Evolutionary conservation across 2,113 vertebrate species (phyloP), one percentile per base, ranked within the genome.

Genomic region (Grammomys dolichurus): DNA sequence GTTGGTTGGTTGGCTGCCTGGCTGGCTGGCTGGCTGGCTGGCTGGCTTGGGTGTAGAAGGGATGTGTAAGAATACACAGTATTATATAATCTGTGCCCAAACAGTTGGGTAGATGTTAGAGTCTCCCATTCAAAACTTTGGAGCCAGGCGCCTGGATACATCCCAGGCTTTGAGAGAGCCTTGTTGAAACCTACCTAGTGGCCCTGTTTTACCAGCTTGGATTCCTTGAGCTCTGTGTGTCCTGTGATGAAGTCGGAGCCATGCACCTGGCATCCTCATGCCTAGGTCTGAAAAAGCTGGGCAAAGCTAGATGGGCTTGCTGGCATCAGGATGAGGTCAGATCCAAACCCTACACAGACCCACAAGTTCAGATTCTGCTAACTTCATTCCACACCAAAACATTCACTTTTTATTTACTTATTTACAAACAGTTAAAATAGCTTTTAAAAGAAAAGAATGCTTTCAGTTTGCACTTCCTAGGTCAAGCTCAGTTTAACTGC

Each of bases 351-450:
- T 54, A 46, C 28, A 40, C 1, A 78, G 46, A 88, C n/a, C 33
- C 22, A 0, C 46, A 20, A 22, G 75, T 28, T 89, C 75, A 58
- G 6, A 43, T 67, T 75, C 75, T 51, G 31, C 90, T 63, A 20
- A 43, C 51, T 70, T 3, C 80, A 14, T n/a, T 80, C 56, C 63
- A 73, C 56, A 51, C 31, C 40, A 46, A 24, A 43, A 72, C 31
- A 20, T 88, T 91, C 58, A 48, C 20, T 40, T 89, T 89, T 70
- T 67, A 87, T 65, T 88, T 86, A 87, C 33, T 60, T 85, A 60
- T 94, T 95, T 90, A 19, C 19, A 90, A 96, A 92, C 24, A 73
- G 33, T 87, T 14, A 43, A 96, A 95, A 82, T 86, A 31, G 33
- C 48, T 46, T 80, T 16, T 14, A 54, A 88, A 78, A 77, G 51